These are phyloP conservation scores for Carlito syrichta DNA, from an alignment of 2,113 vertebrate species.

Conservation along the genomic window DNA sequence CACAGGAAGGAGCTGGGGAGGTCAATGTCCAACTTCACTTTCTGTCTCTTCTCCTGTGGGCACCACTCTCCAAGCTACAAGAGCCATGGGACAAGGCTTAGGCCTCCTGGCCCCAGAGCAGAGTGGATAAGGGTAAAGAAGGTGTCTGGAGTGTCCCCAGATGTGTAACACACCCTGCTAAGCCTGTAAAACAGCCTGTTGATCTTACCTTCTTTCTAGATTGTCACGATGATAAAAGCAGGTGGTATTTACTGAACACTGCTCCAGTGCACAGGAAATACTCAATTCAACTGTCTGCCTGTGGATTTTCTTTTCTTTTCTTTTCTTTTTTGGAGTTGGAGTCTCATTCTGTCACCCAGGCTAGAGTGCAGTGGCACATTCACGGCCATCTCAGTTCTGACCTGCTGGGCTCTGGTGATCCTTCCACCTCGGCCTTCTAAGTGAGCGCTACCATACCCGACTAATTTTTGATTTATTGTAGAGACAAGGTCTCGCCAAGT, in stretches of 20 bases:
- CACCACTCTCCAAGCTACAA: background rate
- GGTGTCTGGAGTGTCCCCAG: no score
- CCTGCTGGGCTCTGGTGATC: no score
- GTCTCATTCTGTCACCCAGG: no score
- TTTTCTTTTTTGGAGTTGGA: no score
- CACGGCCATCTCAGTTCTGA: no score
- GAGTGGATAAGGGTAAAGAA: background rate
- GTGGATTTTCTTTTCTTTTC: no score
- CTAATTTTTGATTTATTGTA: no score
- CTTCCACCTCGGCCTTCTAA: no score
- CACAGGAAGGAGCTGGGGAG: background rate
- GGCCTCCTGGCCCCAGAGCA: background rate
- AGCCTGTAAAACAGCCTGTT: background rate
- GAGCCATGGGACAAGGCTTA: background rate
- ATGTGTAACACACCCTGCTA: no score
- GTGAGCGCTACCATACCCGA: no score
- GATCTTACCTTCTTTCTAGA: background rate
- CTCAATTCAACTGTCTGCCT: background rate
- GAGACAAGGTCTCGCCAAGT: no score
- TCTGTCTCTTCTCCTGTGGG: background rate
- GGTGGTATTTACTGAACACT: fast-evolving
- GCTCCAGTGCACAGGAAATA: background rate
- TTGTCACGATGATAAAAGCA: background rate
- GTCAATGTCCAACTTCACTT: background rate
- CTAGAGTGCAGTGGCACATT: no score